Evolutionary conservation across 2,888 invertebrate species (phyloP), one percentile per base, ranked within the genome.

Genomic region (Folsomia candida): DNA sequence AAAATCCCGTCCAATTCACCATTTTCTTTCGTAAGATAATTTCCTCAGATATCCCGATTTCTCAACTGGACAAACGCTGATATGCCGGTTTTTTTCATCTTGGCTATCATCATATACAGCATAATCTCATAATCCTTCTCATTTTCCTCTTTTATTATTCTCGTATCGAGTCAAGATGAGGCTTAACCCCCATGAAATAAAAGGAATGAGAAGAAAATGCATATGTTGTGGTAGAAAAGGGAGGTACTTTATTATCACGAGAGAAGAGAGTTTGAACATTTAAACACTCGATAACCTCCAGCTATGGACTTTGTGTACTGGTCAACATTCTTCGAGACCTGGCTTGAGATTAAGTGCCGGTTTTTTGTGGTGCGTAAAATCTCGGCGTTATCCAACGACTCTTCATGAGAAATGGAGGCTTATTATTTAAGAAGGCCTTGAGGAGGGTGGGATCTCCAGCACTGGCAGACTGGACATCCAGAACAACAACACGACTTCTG

Each of bases 251-350:
- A 18, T 58, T 29, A n/a, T 26, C 47, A 1, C 11, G 58, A 59
- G 29, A 66, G 24, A 22, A 27, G 28, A 18, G 62, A 27, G 28
- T 37, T 28, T 28, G 18, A 47, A 47, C 47, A 47, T 47, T 47
- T 47, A 47, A 47, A 47, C 47, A 18, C 47, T 47, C 18, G 47
- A 47, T 47, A 18, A 47, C 47, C 47, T 47, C 47, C 47, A 47
- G 47, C 47, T 57, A 57, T 57, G n/a, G 22, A 57, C 28, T 26
- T 28, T 24, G 20, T 62, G 27, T 26, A 27, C 29, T 62, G 62
- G 62, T 62, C 62, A 62, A 37, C 62, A 62, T 62, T 62, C 62
- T 62, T 62, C 2, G 4, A 14, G 57, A 11, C 14, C 6, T 11
- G 57, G 20, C 57, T n/a, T 11, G 47, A 9, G 47, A 47, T 47